Conservation (phyloP, 2,888 invertebrate species). For the Melipona bicolor region DNA sequence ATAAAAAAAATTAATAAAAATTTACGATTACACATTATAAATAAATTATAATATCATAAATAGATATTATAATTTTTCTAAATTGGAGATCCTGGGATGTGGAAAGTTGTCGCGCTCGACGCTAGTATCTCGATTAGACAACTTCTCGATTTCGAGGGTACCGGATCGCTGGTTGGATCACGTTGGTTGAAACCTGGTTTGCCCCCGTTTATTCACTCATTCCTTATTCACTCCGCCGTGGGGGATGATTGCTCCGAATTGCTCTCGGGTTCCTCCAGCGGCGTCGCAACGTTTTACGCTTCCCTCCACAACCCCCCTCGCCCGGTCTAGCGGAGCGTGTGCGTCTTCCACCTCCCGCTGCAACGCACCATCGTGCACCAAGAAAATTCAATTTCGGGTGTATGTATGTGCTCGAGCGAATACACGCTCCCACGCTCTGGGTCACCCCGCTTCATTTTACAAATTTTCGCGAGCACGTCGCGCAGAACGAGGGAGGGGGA, state of each 20-base stretch:
- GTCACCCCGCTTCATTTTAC: not conserved
- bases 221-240: slow-evolving; percentile 9
- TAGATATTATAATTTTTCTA: no score
- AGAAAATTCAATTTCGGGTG: not conserved
- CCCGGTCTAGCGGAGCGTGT: not conserved
- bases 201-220: slow-evolving; percentile 23
- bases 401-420: not conserved
- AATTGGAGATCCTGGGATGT: no score
- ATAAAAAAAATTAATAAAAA: no score
- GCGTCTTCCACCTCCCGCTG: not conserved
- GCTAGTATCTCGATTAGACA: not conserved
- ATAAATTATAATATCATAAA: no score
- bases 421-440: not conserved
- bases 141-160: not conserved
- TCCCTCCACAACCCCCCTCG: no score
- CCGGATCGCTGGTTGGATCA: not conserved
- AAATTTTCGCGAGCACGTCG: not conserved
- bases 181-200: not conserved
- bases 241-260: not conserved
- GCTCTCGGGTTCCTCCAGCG: not conserved
- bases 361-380: not conserved
- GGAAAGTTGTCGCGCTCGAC: not conserved
- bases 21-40: no score
- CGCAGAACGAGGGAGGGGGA: not conserved
- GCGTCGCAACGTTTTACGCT: not conserved